Evolutionary conservation across 1,140 invertebrate species (phyloP), one percentile per base, ranked within the genome.

Genomic region (Pseudoatta argentina): DNA sequence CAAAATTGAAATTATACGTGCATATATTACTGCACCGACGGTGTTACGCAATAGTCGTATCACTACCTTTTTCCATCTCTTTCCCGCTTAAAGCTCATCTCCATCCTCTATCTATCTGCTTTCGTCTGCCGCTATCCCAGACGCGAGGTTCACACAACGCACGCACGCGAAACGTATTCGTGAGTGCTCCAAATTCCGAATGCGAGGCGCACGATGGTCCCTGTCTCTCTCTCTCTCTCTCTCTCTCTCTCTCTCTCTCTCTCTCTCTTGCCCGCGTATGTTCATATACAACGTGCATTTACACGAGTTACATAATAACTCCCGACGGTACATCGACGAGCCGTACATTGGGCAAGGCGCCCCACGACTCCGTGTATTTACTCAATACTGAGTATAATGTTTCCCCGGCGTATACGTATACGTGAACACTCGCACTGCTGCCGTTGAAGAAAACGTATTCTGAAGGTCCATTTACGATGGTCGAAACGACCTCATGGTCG

Each of bases 261-360:
- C 39, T 18, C 27, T 7, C 48, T 39, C 14, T 7, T 14, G 7
- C n/a, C n/a, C 27, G 27, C 24, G 57, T 30, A n/a, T 4, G 30
- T 14, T 64, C 24, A 76, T 44, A 66, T 44, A 57, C 53, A 76
- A 55, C 16, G 51, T 64, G 67, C 81, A 72, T 75, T 78, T 88
- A 48, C 72, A 78, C 72, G 75, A 81, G 85, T 78, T 86, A 83
- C 77, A 82, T 90, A 88, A 91, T 90, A 90, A 91, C 66, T 90
- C 86, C 71, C 78, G 67, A 77, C 72, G 87, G 88, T 90, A 61
- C 85, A 90, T 90, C 86, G 86, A 87, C 89, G 72, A 86, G 79
- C 72, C 30, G 81, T 82, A 59, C 66, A 76, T 71, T 39, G 86
- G 85, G 78, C 73, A 87, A 87, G 79, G 78, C 55, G 75, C 63